phyloP scores from a whole-genome alignment of 2,888 invertebrate genomes.

The Cosmia trapezina region DNA sequence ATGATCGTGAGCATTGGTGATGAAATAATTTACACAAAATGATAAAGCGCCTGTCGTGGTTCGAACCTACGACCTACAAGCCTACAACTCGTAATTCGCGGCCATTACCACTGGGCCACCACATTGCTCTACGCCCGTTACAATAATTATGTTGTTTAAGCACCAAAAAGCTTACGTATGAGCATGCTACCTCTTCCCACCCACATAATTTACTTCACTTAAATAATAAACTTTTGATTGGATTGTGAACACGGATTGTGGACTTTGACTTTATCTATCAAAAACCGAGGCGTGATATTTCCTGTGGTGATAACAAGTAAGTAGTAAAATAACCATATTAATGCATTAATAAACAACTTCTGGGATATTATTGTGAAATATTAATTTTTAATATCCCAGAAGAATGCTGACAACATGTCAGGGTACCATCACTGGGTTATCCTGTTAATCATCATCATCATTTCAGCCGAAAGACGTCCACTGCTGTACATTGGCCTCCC shows the following conservation, averaged over 20 bases:
- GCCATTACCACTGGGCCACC: too few relatives aligned
- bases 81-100: too few relatives aligned
- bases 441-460: not conserved
- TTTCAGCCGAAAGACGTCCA: not conserved
- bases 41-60: too few relatives aligned
- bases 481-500: too few relatives aligned
- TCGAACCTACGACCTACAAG: too few relatives aligned
- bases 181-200: not conserved
- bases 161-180: not conserved
- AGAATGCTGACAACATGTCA: not conserved
- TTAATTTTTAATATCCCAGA: conserved; percentile 1
- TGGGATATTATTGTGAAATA: not conserved
- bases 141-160: not conserved
- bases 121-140: not conserved
- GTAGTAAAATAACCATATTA: not conserved
- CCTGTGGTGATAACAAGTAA: conserved; percentile 25
- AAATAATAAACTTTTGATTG: not conserved
- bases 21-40: too few relatives aligned
- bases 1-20: too few relatives aligned
- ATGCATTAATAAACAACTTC: not conserved
- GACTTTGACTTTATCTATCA: conserved; percentile 24
- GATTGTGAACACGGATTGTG: conserved; percentile 16
- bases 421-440: not conserved
- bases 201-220: not conserved
- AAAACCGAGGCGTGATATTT: not conserved